A percentile compares a stretch with the other conserved stretches of the same genome.
phyloP scores from a whole-genome alignment of 2,888 invertebrate species.

The Plebejus anna region DNA sequence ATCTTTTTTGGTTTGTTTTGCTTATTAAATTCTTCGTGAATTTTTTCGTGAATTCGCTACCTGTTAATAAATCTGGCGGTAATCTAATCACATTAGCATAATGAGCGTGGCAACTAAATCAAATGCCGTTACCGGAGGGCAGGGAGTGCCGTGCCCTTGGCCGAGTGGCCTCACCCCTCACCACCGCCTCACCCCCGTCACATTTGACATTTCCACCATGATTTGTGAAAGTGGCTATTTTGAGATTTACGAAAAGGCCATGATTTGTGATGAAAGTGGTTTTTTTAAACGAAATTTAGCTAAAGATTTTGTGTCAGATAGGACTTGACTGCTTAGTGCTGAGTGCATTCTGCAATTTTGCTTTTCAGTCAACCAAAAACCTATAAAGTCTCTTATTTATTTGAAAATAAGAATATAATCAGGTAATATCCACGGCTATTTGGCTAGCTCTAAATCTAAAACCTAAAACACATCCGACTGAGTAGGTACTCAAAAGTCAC shows the following conservation, averaged over 20 bases:
- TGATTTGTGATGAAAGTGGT: not conserved
- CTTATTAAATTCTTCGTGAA: not conserved
- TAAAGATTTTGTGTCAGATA: too few species aligned
- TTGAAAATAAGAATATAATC: too few species aligned
- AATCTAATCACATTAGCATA: slow-evolving; percentile 2
- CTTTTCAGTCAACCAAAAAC: too few species aligned
- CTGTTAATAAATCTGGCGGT: not conserved
- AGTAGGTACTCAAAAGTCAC: too few species aligned
- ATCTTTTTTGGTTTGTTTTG: too few species aligned
- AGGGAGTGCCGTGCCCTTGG: slow-evolving; percentile 11
- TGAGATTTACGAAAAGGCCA: not conserved
- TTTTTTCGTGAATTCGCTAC: not conserved
- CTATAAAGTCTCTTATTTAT: too few species aligned
- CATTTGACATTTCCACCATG: slow-evolving; percentile 11
- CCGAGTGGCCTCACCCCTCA: slow-evolving; percentile 5
- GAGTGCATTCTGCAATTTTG: too few species aligned
- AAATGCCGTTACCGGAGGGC: not conserved
- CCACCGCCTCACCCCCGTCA: not conserved
- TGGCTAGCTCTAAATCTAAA: not conserved
- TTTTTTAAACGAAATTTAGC: not conserved
- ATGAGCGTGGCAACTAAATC: slow-evolving; percentile 14
- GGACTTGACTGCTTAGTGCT: too few species aligned
- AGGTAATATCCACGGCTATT: not conserved
- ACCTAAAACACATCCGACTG: not conserved
- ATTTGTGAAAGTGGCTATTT: not conserved